Percentiles rank a stretch among this genome's conserved stretches.
These are phyloP conservation scores for Cossypha dichroa DNA, from an alignment of 2,797 vertebrate species.

Conservation along the genomic window DNA sequence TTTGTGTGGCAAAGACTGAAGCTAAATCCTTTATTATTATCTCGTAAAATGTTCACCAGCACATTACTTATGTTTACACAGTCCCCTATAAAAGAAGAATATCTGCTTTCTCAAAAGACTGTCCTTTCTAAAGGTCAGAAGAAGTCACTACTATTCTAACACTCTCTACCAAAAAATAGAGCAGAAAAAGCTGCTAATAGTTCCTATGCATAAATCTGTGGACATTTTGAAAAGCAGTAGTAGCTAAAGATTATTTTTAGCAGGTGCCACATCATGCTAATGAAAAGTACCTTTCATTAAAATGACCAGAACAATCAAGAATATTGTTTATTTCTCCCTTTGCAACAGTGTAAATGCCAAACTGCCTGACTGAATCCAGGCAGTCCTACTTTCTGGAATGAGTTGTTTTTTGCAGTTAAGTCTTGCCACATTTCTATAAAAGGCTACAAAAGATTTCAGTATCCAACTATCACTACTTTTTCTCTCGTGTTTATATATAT, in stretches of 20 bases:
- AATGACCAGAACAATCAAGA: conserved; percentile 46
- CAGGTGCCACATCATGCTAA: not conserved
- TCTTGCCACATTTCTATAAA: not conserved
- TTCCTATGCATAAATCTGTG: conserved; percentile 21
- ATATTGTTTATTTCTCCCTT: conserved; percentile 34
- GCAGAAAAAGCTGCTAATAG: conserved; percentile 54
- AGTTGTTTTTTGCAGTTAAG: not conserved
- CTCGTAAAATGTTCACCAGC: conserved; percentile 53
- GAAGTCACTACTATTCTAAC: conserved; percentile 32
- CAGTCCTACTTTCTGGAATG: not conserved
- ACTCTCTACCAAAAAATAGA: conserved; percentile 22
- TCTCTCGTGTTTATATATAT: not conserved
- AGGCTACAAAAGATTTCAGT: not conserved
- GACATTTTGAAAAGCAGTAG: conserved; percentile 21
- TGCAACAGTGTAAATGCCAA: not conserved
- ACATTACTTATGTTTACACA: conserved; percentile 44
- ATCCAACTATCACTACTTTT: not conserved
- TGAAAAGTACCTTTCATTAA: conserved; percentile 57
- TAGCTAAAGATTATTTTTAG: conserved; percentile 23
- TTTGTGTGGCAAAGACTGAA: conserved; percentile 39
- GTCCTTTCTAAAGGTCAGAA: conserved; percentile 60
- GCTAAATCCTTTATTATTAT: conserved; percentile 58
- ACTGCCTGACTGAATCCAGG: not conserved
- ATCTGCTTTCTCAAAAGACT: conserved; percentile 49
- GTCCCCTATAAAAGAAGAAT: conserved; percentile 40